Base-by-base conservation (phyloP, 2,797 vertebrate species). In the Phataginus tricuspis region DNA sequence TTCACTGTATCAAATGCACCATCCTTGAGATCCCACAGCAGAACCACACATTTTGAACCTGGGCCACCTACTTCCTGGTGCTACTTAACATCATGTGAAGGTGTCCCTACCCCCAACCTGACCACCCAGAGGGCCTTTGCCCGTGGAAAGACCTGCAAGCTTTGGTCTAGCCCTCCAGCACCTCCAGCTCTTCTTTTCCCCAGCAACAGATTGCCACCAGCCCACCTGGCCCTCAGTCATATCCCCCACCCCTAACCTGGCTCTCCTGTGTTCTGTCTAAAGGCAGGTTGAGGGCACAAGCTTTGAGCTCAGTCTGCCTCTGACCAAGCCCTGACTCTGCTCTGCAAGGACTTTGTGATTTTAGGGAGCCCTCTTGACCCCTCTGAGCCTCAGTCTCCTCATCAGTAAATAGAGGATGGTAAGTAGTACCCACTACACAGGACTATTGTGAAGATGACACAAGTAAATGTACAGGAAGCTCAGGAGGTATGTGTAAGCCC, bases 401-500 rank as follows among this genome's bases (percentile, higher is more conserved):
- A 11, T 49, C n/a, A 21, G 21, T 49, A 18, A 25, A n/a, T 68
- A 51, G 69, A 37, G 51, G 51, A 16, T 77, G 39, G n/a, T 29
- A 51, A 87, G 9, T 66, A 23, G 19, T 15, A 9, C 12, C 68
- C n/a, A n/a, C 49, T 13, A 29, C 66, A 6, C 12, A 34, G 31
- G 45, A 13, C 21, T 12, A 9, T 15, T 18, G 10, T 19, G 37
- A 18, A 15, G 29, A 37, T 11, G 37, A 49, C 14, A 9, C 18
- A 27, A n/a, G 23, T 42, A 11, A 66, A 13, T 11, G 37, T 10
- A 49, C 0, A 15, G 12, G 75, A 42, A 29, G 85, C 57, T n/a
- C 13, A 3, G 25, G 14, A 5, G 14, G n/a, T 1, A 4, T 2
- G 15, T 4, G 25, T 15, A 4, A 10, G 34, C 16, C 31, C 31